Percentiles rank a stretch among this genome's conserved stretches.
phyloP scores from a whole-genome alignment of 2,888 invertebrate genomes.

The Silvanus unidentatus region DNA sequence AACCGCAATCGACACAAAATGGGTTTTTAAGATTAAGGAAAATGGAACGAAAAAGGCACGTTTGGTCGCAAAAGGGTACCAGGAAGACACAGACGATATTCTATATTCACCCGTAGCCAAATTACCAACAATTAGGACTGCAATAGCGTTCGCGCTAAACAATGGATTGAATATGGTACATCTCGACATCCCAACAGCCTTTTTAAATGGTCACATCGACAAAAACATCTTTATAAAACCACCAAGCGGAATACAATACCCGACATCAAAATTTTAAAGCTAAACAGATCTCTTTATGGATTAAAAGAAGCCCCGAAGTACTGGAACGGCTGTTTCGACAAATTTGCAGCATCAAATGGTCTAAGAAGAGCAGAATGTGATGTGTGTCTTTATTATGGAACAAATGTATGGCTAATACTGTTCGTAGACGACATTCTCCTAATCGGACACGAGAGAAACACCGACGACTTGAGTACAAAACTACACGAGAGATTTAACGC shows the following conservation, averaged over 20 bases:
- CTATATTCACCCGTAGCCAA: constrained; percentile 10
- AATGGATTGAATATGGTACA: constrained; percentile 6
- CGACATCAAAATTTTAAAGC: too few relatives aligned
- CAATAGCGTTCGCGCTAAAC: constrained; percentile 7
- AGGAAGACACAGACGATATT: constrained; percentile 9
- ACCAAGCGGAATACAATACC: constrained; percentile 11
- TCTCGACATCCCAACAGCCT: constrained; percentile 14
- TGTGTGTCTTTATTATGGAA: constrained; percentile 15
- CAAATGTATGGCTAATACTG: constrained; percentile 11
- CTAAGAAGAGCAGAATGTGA: constrained; percentile 14
- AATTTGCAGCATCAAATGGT: constrained; percentile 12
- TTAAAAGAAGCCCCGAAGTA: constrained; percentile 9
- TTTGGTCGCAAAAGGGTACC: constrained; percentile 14
- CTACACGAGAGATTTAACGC: constrained; percentile 12
- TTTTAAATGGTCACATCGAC: constrained; percentile 17
- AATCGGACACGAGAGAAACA: constrained; percentile 7
- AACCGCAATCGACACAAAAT: constrained; percentile 20
- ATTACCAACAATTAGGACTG: constrained; percentile 8
- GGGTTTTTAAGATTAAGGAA: constrained; percentile 20
- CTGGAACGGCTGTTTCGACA: constrained; percentile 16
- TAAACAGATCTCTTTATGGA: constrained; percentile 11
- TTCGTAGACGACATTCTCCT: constrained; percentile 14
- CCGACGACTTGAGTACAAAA: neutral
- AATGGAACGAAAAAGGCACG: constrained; percentile 14
- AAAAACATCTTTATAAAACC: constrained; percentile 11